These are phyloP conservation scores for Pantherophis alleghaniensis DNA, from an alignment of 2,797 vertebrate species.

Conservation along the genomic window DNA sequence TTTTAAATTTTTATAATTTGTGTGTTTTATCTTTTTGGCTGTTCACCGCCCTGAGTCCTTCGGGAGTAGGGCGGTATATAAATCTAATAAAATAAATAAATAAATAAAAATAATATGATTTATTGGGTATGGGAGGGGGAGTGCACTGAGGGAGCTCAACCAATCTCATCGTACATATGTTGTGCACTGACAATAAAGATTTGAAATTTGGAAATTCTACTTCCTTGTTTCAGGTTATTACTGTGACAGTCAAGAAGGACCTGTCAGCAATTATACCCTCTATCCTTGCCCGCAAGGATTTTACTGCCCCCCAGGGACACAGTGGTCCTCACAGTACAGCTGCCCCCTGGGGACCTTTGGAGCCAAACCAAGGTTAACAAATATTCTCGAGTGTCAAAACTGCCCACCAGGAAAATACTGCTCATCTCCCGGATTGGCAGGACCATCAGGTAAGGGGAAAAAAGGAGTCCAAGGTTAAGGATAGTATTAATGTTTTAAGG, in stretches of 20 bases:
- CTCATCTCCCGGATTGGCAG: slow-evolving; percentile 72
- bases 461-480: not conserved
- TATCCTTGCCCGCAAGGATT: slow-evolving; percentile 83
- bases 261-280: slow-evolving; percentile 71
- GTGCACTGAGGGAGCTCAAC: too few relatives aligned
- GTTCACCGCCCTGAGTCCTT: too few relatives aligned
- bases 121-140: too few relatives aligned
- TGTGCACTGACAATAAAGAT: too few relatives aligned
- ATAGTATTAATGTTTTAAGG: not conserved
- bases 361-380: slow-evolving; percentile 64
- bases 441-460: slow-evolving; percentile 78
- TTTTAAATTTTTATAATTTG: too few relatives aligned
- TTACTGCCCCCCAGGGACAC: slow-evolving; percentile 86
- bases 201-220: not conserved
- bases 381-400: slow-evolving; percentile 69
- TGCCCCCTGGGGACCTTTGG: slow-evolving; percentile 86
- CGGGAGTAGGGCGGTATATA: too few relatives aligned
- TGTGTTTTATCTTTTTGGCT: too few relatives aligned
- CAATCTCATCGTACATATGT: too few relatives aligned
- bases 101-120: too few relatives aligned
- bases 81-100: too few relatives aligned
- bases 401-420: slow-evolving; percentile 87
- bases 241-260: slow-evolving; percentile 76
- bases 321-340: slow-evolving; percentile 74
- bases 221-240: slow-evolving; percentile 75